phyloP scores from a whole-genome alignment of 2,113 vertebrate species.

The Prionailurus bengalensis region DNA sequence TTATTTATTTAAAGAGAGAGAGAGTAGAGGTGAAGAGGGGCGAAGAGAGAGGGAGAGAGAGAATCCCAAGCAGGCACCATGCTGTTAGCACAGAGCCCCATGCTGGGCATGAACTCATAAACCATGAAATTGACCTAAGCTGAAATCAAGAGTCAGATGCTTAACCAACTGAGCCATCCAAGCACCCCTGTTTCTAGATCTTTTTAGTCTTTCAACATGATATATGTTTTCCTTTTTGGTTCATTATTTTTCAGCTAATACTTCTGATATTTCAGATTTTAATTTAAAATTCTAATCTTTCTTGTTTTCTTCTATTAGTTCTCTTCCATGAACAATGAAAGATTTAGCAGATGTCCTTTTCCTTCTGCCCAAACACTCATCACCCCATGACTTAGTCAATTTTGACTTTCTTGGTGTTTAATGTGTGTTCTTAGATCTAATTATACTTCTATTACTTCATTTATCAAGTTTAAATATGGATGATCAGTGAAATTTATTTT shows the following conservation, averaged over 20 bases:
- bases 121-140: no score
- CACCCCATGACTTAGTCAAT: neutral
- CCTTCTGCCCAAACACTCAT: neutral
- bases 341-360: neutral
- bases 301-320: neutral
- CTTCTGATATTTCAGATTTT: neutral
- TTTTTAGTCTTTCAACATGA: neutral
- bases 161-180: no score
- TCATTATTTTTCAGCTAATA: neutral
- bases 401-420: neutral
- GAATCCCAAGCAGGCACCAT: no score
- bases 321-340: neutral
- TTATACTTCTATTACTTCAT: neutral
- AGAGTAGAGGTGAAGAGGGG: no score
- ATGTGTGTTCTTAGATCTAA: neutral
- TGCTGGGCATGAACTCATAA: no score
- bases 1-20: no score
- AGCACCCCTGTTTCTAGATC: neutral
- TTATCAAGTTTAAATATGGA: neutral
- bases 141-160: no score
- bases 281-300: neutral
- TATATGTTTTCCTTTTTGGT: neutral
- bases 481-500: neutral
- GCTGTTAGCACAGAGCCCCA: no score
- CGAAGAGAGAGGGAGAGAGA: no score